These are phyloP conservation scores for Regulus satrapa DNA, from an alignment of 2,113 vertebrate genomes.

Conservation along the genomic window DNA sequence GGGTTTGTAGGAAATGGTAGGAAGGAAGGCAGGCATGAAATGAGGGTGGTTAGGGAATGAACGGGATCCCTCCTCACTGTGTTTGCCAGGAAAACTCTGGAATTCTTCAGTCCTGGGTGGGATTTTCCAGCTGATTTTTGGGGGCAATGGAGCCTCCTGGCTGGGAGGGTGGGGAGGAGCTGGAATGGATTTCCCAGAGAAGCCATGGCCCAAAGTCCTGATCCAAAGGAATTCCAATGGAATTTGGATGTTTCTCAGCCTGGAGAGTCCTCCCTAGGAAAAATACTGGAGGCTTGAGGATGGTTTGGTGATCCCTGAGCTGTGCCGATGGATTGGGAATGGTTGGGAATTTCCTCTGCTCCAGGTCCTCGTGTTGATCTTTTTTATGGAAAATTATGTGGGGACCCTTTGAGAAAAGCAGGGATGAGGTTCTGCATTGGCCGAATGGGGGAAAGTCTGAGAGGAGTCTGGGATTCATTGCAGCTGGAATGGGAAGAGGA, in stretches of 20 bases:
- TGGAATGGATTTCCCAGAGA: neutral
- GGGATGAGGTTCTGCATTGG: no score
- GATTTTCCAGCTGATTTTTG: neutral
- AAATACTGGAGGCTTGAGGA: neutral
- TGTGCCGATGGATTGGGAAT: neutral
- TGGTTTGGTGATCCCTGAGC: neutral
- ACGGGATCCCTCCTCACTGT: neutral
- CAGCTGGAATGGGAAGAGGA: no score
- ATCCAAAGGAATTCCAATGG: neutral
- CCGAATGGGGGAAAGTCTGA: no score
- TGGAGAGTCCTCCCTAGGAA: no score
- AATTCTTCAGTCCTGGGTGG: accelerated
- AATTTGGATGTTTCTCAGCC: neutral
- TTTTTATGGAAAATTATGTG: no score
- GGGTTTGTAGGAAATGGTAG: neutral
- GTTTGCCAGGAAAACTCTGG: neutral
- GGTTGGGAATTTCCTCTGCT: neutral
- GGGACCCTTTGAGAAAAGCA: no score
- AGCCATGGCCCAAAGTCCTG: neutral
- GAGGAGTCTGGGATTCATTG: no score
- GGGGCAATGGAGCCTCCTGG: neutral
- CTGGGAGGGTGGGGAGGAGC: no score
- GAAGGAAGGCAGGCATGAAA: neutral
- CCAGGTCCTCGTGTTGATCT: neutral
- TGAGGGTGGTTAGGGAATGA: no score